phyloP scores from a whole-genome alignment of 2,797 vertebrate species.

The Danio kyathit region DNA sequence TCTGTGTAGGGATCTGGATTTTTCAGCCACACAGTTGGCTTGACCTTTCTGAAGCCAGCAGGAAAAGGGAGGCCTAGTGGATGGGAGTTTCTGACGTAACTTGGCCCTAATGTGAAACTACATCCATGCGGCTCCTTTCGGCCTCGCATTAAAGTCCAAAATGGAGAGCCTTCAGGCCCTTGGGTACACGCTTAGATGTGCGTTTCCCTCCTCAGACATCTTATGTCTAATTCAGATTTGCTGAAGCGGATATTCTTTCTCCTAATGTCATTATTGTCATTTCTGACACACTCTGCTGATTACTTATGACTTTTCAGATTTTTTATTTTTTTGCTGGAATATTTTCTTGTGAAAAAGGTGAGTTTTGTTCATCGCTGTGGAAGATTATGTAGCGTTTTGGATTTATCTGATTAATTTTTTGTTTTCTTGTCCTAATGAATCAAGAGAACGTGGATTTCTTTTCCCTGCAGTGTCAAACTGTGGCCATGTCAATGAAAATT shows the following conservation, averaged over 20 bases:
- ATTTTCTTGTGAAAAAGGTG: constrained; percentile 54
- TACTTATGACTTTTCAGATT: not conserved
- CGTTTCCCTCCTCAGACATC: constrained; percentile 38
- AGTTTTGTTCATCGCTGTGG: constrained; percentile 45
- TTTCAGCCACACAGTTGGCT: constrained; percentile 37
- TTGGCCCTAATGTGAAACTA: constrained; percentile 44
- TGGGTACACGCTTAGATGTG: constrained; percentile 19
- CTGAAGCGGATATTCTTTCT: constrained; percentile 1
- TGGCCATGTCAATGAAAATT: not conserved
- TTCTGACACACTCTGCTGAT: not conserved
- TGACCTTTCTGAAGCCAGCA: constrained; percentile 45
- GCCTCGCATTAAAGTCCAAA: constrained; percentile 30
- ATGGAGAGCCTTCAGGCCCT: constrained; percentile 28
- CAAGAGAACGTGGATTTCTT: not conserved
- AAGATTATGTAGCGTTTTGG: constrained; percentile 24
- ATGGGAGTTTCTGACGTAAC: constrained; percentile 29
- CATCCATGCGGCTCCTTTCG: constrained; percentile 36
- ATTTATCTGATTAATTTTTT: not conserved
- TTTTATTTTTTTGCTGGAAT: constrained; percentile 25
- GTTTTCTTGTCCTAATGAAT: not conserved
- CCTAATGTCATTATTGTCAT: not conserved
- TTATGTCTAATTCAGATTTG: constrained; percentile 5
- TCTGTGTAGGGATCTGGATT: constrained; percentile 52
- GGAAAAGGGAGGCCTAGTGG: constrained; percentile 47
- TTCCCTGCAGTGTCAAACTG: not conserved